Evolutionary conservation across 2,113 vertebrate genomes (phyloP).

Genomic region (Ailuropoda melanoleuca): DNA sequence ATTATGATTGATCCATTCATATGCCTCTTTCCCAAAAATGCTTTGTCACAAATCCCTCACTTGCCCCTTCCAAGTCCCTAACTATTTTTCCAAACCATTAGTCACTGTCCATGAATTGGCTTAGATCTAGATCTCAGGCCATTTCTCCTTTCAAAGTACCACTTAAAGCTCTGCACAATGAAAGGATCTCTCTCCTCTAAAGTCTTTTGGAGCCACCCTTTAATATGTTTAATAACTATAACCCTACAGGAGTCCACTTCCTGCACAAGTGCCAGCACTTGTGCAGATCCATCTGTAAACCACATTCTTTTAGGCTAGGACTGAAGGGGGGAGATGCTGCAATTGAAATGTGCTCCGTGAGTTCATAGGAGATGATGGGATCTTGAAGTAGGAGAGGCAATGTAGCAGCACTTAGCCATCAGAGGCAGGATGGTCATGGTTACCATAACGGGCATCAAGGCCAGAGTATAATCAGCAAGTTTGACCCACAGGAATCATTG

Average conservation of each 20-base stretch:
- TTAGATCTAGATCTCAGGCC: not conserved
- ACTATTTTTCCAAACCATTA: not conserved
- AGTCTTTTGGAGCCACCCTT: not conserved
- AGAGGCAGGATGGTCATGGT: not conserved
- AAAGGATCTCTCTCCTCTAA: constrained; percentile 39
- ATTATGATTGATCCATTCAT: not conserved
- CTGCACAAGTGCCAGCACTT: not conserved
- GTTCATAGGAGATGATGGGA: not conserved
- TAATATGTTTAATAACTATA: not conserved
- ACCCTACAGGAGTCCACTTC: too few species aligned
- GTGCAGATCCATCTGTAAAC: not conserved
- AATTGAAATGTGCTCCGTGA: not conserved
- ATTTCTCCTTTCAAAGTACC: constrained; percentile 47
- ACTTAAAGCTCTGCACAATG: not conserved
- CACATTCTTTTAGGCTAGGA: not conserved
- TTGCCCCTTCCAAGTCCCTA: not conserved
- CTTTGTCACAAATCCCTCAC: not conserved
- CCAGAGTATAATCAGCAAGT: not conserved
- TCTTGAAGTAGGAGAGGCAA: not conserved
- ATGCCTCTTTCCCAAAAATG: not conserved
- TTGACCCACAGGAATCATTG: not conserved
- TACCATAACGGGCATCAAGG: not conserved
- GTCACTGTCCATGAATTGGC: constrained; percentile 4
- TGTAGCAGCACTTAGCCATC: not conserved
- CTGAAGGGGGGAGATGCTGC: not conserved